A percentile compares a stretch with the other conserved stretches of the same genome.
phyloP scores from a whole-genome alignment of 2,888 invertebrate species.

The Mythimna loreyi region DNA sequence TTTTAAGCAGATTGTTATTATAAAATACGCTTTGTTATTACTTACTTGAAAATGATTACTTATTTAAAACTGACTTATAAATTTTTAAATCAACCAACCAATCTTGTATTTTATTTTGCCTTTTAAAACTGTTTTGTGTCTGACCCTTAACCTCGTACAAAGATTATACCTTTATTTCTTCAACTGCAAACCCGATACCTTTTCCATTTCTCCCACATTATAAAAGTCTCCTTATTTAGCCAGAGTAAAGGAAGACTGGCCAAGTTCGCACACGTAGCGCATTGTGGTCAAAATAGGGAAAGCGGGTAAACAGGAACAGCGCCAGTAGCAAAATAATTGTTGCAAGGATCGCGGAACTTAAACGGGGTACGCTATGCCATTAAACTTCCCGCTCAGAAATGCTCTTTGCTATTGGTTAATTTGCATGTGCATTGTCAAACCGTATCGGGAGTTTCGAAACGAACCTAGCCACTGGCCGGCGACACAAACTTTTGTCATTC shows the following conservation, averaged over 20 bases:
- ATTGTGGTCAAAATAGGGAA: slow-evolving; percentile 72
- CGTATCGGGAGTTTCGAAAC: slow-evolving; percentile 85
- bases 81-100: no score
- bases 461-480: slow-evolving; percentile 80
- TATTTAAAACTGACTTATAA: neutral
- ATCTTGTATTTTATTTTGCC: neutral
- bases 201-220: slow-evolving; percentile 61
- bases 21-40: neutral
- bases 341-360: slow-evolving; percentile 81
- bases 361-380: slow-evolving; percentile 76
- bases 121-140: no score
- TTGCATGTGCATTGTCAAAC: slow-evolving; percentile 90
- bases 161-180: slow-evolving; percentile 24
- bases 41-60: neutral
- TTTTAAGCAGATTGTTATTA: neutral
- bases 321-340: slow-evolving; percentile 78
- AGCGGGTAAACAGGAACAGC: slow-evolving; percentile 71
- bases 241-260: slow-evolving; percentile 65
- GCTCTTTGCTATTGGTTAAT: slow-evolving; percentile 84
- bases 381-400: slow-evolving; percentile 86
- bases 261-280: slow-evolving; percentile 60
- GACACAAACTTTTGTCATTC: slow-evolving; percentile 83
- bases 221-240: slow-evolving; percentile 56
- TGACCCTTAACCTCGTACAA: neutral
- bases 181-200: slow-evolving; percentile 23